These are phyloP conservation scores for Cerastis rubricosa DNA, from an alignment of 2,888 invertebrate species.

Conservation along the genomic window DNA sequence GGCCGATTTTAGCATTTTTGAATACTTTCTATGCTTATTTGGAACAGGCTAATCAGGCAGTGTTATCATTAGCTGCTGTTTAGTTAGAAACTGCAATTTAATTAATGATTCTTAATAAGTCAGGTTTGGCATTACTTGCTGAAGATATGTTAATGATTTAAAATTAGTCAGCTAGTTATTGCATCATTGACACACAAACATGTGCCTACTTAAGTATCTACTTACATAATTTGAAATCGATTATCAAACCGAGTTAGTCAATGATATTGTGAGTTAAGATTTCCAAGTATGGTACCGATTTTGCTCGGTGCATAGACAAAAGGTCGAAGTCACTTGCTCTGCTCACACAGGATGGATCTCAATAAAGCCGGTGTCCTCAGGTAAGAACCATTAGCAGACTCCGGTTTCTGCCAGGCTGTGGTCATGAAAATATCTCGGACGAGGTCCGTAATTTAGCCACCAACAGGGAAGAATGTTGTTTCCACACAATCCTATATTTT, in stretches of 20 bases:
- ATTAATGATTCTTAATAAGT: conserved; percentile 3
- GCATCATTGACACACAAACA: conserved; percentile 18
- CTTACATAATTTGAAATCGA: conserved; percentile 14
- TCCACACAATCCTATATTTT: neutral
- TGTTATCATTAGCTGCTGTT: neutral
- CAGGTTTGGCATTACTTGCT: conserved; percentile 13
- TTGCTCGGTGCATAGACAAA: neutral
- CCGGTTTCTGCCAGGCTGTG: neutral
- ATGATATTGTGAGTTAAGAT: conserved; percentile 14
- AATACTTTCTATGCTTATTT: neutral
- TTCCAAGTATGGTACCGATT: conserved; percentile 4
- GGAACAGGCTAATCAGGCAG: neutral
- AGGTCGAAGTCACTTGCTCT: conserved; percentile 4
- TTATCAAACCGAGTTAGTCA: conserved; percentile 19
- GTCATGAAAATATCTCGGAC: neutral
- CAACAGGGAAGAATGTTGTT: neutral
- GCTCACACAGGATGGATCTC: neutral
- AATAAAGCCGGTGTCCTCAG: conserved; percentile 19
- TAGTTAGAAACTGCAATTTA: conserved; percentile 12
- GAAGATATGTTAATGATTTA: conserved; percentile 7
- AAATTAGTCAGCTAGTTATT: conserved; percentile 11
- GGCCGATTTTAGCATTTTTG: neutral
- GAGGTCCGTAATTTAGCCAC: neutral
- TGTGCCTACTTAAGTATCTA: neutral
- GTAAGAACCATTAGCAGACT: conserved; percentile 6